Conservation (phyloP, 92 coral and sea anemone species). For the Umimayanthus chanpuru region DNA sequence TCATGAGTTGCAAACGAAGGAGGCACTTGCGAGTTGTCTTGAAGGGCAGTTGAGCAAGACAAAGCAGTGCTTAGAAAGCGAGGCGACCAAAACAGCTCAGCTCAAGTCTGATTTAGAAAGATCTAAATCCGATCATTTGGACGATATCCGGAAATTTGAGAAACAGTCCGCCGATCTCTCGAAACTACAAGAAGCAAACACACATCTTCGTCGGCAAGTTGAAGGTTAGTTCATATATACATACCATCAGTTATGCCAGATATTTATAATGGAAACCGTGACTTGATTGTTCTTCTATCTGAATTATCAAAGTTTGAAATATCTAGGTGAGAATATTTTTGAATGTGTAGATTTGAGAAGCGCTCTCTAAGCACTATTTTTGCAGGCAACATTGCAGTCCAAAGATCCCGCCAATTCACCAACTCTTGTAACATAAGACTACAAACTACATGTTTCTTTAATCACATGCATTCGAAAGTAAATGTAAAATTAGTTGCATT, state of each 20-base stretch:
- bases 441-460: background rate
- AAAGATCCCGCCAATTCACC: conserved; percentile 16
- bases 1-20: conserved; percentile 78
- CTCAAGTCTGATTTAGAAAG: conserved; percentile 74
- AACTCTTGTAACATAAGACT: background rate
- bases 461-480: background rate
- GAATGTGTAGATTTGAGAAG: background rate
- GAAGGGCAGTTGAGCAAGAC: conserved; percentile 74
- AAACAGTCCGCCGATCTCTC: conserved; percentile 70
- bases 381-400: background rate
- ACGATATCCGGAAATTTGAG: conserved; percentile 62
- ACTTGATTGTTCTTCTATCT: background rate
- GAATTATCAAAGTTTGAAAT: background rate
- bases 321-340: background rate
- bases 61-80: conserved; percentile 75
- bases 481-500: background rate
- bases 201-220: conserved; percentile 69
- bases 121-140: conserved; percentile 62
- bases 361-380: background rate
- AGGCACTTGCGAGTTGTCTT: conserved; percentile 72
- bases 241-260: background rate
- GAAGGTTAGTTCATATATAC: conserved; percentile 57
- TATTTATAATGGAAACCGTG: no score
- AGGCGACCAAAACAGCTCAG: conserved; percentile 55
- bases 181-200: conserved; percentile 74